Conservation (phyloP, 23 tunicate genomes). For the Styela plicata region DNA sequence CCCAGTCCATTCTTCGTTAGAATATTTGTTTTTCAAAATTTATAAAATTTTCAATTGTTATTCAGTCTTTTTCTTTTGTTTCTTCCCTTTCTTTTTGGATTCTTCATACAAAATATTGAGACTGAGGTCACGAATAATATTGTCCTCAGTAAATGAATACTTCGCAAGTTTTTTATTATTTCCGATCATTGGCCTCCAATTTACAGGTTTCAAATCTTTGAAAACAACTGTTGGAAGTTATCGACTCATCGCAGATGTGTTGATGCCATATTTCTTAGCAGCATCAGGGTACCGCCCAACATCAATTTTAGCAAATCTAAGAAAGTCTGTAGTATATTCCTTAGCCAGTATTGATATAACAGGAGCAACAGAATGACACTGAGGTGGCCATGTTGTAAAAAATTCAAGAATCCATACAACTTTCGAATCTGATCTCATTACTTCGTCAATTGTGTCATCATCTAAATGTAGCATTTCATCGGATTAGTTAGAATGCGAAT, state of each 20-base stretch:
- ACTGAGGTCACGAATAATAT: conserved; percentile 49
- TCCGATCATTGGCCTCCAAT: conserved; percentile 88
- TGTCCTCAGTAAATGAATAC: conserved; percentile 76
- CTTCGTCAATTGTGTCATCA: conserved; percentile 67
- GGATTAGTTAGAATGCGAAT: too few relatives aligned
- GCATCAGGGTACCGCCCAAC: conserved; percentile 77
- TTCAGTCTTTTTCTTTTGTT: conserved; percentile 21
- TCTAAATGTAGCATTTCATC: conserved; percentile 72
- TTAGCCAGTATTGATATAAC: conserved; percentile 59
- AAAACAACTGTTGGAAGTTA: conserved; percentile 81
- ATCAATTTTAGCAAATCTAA: conserved; percentile 79
- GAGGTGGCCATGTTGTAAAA: conserved; percentile 81
- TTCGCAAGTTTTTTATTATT: conserved; percentile 58
- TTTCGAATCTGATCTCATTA: conserved; percentile 33
- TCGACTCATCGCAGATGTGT: conserved; percentile 51
- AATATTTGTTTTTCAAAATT: too few relatives aligned
- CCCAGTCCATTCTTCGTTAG: too few relatives aligned
- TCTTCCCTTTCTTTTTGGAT: conserved; percentile 33
- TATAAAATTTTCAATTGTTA: too few relatives aligned
- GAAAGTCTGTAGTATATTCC: conserved; percentile 56
- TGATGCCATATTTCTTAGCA: conserved; percentile 70
- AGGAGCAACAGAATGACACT: conserved; percentile 70
- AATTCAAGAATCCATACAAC: conserved; percentile 64
- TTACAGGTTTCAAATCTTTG: conserved; percentile 61
- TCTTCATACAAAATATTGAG: conserved; percentile 50